Evolutionary conservation across 1,140 invertebrate genomes (phyloP).

Genomic region (Drosophila ficusphila): DNA sequence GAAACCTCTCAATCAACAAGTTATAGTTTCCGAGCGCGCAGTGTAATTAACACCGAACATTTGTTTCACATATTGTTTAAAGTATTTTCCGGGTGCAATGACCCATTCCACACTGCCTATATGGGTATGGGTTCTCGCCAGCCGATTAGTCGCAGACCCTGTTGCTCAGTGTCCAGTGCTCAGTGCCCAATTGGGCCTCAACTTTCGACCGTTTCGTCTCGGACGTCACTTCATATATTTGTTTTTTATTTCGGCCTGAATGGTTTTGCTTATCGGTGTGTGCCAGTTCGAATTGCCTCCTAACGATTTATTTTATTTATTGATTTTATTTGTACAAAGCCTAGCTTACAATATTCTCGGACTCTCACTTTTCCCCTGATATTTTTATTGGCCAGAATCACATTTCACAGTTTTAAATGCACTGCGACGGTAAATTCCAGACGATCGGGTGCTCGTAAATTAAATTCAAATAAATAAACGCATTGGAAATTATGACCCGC

Average conservation of each 20-base stretch:
- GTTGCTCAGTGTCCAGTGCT: slow-evolving; percentile 12
- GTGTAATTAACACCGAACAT: slow-evolving; percentile 32
- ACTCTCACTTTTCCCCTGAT: neutral
- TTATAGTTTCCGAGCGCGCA: slow-evolving; percentile 3
- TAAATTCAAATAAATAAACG: slow-evolving; percentile 59
- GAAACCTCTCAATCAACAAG: slow-evolving; percentile 21
- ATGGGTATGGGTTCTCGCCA: neutral
- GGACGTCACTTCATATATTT: slow-evolving; percentile 55
- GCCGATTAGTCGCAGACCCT: neutral
- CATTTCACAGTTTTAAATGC: slow-evolving; percentile 10
- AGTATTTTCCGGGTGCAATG: slow-evolving; percentile 51
- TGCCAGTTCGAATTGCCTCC: neutral
- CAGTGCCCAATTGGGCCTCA: slow-evolving; percentile 5
- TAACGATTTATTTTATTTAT: slow-evolving; percentile 6
- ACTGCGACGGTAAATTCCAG: slow-evolving; percentile 11
- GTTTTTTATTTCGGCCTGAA: slow-evolving; percentile 34
- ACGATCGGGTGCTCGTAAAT: slow-evolving; percentile 48
- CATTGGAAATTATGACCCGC: slow-evolving; percentile 51
- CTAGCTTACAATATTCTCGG: neutral
- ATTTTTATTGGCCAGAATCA: neutral
- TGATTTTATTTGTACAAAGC: slow-evolving; percentile 4
- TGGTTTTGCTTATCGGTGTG: slow-evolving; percentile 24
- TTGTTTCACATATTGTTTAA: slow-evolving; percentile 32
- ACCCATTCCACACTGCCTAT: slow-evolving; percentile 24
- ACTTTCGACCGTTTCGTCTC: slow-evolving; percentile 8